Percentiles rank a stretch among this genome's conserved stretches.
phyloP scores from a whole-genome alignment of 2,113 vertebrate species.

The Tretioscincus oriximinensis region DNA sequence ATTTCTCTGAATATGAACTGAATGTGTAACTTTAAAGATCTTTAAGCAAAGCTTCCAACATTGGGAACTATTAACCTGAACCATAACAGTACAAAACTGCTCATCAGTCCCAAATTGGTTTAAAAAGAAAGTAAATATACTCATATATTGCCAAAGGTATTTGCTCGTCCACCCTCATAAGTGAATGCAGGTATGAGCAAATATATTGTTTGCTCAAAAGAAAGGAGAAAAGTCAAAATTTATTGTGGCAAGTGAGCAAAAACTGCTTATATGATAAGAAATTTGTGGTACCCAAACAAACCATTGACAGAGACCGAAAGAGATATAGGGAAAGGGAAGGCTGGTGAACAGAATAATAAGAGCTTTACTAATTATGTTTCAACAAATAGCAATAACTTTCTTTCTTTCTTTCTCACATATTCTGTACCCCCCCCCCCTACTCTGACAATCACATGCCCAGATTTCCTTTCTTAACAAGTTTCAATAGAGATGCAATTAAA shows the following conservation, averaged over 20 bases:
- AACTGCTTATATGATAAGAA: background rate
- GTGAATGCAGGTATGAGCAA: no score
- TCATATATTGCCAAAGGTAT: no score
- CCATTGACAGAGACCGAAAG: background rate
- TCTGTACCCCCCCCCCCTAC: constrained; percentile 25
- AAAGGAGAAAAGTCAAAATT: background rate
- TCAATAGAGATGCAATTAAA: constrained; percentile 53
- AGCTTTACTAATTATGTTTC: background rate
- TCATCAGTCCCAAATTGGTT: background rate
- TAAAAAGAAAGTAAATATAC: no score
- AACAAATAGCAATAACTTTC: background rate
- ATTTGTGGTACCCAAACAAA: constrained; percentile 23
- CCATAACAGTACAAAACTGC: background rate
- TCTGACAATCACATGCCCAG: constrained; percentile 18
- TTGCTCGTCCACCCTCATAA: no score
- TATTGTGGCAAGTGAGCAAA: background rate
- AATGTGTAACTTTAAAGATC: background rate
- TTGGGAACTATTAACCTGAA: background rate
- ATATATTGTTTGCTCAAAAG: no score
- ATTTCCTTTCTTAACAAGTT: constrained; percentile 30
- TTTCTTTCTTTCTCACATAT: constrained; percentile 6
- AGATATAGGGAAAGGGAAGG: background rate
- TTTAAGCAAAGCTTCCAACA: background rate
- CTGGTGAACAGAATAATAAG: background rate
- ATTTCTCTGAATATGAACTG: background rate